A percentile compares a stretch with the other conserved stretches of the same genome.
These are phyloP conservation scores for human (Homo sapiens) DNA, from an alignment of 2,113 vertebrate species.

Conservation along the genomic window DNA sequence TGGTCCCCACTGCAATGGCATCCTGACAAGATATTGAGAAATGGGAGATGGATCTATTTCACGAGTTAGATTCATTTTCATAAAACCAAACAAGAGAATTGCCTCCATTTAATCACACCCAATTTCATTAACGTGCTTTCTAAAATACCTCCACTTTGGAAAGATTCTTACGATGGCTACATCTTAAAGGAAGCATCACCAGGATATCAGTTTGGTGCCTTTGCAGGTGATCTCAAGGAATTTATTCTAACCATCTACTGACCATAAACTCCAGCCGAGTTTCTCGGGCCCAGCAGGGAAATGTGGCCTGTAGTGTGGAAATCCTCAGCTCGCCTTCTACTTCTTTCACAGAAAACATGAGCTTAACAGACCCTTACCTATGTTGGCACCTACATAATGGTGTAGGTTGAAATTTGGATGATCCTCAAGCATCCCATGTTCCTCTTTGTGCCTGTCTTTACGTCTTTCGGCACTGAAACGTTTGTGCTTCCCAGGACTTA, in stretches of 20 bases:
- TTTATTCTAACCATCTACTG: neutral
- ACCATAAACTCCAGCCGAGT: neutral
- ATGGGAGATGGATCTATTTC: constrained; percentile 25
- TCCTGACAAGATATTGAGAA: constrained; percentile 44
- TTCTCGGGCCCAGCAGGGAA: neutral
- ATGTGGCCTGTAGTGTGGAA: neutral
- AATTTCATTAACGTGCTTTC: constrained; percentile 6
- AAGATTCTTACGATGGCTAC: neutral
- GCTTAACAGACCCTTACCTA: neutral
- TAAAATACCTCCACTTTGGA: neutral
- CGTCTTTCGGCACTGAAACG: neutral
- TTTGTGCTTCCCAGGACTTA: neutral
- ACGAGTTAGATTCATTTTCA: constrained; percentile 54
- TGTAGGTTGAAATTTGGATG: neutral
- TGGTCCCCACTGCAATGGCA: constrained; percentile 46
- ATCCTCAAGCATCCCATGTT: neutral
- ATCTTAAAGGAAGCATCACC: neutral
- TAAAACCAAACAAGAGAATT: constrained; percentile 55
- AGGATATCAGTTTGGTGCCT: neutral
- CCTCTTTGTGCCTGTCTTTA: neutral
- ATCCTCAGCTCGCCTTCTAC: neutral
- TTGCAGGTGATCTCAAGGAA: neutral
- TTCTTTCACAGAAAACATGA: neutral
- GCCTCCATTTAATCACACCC: constrained; percentile 44
- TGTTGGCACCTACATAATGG: neutral